Evolutionary conservation across 1,140 invertebrate species (phyloP).

Genomic region (Rhizoglyphus robini): DNA sequence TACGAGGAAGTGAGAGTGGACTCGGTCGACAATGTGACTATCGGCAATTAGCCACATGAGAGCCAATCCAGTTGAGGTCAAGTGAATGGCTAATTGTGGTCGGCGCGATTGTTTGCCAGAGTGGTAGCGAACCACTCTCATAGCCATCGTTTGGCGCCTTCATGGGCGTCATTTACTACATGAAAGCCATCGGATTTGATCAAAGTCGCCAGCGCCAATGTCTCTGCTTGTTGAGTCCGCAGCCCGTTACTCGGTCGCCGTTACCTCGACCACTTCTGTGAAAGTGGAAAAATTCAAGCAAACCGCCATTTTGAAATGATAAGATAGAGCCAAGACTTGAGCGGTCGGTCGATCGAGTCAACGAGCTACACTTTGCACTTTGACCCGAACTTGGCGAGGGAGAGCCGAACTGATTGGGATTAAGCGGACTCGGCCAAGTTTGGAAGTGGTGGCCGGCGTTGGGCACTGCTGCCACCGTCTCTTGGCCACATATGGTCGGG

Average conservation of each 20-base stretch:
- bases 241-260: neutral
- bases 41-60: neutral
- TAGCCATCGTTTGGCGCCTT: neutral
- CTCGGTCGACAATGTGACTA: neutral
- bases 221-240: neutral
- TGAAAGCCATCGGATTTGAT: too few species aligned
- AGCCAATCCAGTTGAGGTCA: neutral
- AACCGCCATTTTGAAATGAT: neutral
- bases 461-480: neutral
- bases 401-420: neutral
- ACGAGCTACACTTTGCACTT: slow-evolving; percentile 7
- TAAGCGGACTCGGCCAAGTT: neutral
- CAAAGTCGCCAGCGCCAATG: too few species aligned
- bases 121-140: neutral
- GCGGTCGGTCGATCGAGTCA: neutral
- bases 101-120: neutral
- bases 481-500: neutral
- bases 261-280: neutral
- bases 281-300: too few species aligned
- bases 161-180: neutral
- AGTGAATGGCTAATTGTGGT: neutral
- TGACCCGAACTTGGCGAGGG: neutral
- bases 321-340: neutral
- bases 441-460: neutral
- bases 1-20: neutral